These are phyloP conservation scores for Drosophila acutilabella DNA, from an alignment of 2,888 invertebrate species.

Conservation along the genomic window DNA sequence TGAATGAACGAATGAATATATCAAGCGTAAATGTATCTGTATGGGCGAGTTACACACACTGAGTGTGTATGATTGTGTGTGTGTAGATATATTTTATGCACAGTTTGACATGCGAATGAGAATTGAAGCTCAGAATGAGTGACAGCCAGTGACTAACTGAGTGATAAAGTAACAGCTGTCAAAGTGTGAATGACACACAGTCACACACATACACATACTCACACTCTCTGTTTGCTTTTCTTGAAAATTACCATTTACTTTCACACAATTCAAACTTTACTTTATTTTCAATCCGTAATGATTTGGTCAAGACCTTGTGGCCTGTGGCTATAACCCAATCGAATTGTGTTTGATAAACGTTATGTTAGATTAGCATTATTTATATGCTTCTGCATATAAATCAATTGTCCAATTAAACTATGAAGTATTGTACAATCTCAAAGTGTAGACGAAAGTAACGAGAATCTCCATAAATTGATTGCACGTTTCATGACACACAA, in stretches of 20 bases:
- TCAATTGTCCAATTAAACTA: conserved; percentile 35
- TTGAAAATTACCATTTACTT: conserved; percentile 34
- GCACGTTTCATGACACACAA: conserved; percentile 33
- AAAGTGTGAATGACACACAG: conserved; percentile 59
- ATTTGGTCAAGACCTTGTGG: conserved; percentile 10
- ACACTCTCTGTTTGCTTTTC: conserved; percentile 23
- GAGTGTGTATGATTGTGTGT: conserved; percentile 11
- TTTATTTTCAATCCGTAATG: conserved; percentile 12
- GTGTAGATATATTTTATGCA: conserved; percentile 65
- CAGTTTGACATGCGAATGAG: conserved; percentile 70
- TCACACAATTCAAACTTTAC: conserved; percentile 23
- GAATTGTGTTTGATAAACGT: conserved; percentile 28
- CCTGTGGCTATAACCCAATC: conserved; percentile 41
- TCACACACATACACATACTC: conserved; percentile 4
- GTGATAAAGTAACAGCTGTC: conserved; percentile 74
- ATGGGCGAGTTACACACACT: neutral
- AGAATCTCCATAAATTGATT: conserved; percentile 26
- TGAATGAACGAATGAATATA: conserved; percentile 79
- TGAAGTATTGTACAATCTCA: conserved; percentile 22
- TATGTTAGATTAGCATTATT: conserved; percentile 49
- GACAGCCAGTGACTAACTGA: conserved; percentile 65
- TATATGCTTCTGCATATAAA: conserved; percentile 46
- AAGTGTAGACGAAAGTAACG: neutral
- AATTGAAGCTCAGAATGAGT: conserved; percentile 64
- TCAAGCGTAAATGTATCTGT: conserved; percentile 47